These are phyloP conservation scores for Scatophagus argus DNA, from an alignment of 2,113 vertebrate genomes.

Conservation along the genomic window DNA sequence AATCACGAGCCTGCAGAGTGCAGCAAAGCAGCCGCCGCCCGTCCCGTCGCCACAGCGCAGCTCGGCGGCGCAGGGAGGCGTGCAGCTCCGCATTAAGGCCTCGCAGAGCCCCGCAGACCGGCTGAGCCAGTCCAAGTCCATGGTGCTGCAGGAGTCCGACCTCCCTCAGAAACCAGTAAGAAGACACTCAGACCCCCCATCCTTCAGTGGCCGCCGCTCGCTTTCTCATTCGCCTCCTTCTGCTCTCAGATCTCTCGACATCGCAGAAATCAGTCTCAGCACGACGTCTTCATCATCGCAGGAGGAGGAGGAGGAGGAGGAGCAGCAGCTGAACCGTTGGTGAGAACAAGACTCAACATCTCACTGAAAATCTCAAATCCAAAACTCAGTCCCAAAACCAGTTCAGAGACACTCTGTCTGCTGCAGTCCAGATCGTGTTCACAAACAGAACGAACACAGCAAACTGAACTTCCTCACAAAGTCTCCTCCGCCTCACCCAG, in stretches of 20 bases:
- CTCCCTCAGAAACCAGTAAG: conserved; percentile 73
- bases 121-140: conserved; percentile 83
- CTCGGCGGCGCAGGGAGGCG: conserved; percentile 16
- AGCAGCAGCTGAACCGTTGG: conserved; percentile 71
- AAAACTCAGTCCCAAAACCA: no score
- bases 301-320: conserved; percentile 68
- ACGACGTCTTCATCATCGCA: conserved; percentile 80
- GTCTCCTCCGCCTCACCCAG: no score
- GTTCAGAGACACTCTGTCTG: no score
- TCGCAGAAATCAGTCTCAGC: conserved; percentile 94
- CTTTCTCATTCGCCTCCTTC: background rate
- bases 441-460: no score
- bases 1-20: conserved; percentile 60
- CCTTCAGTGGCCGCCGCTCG: background rate
- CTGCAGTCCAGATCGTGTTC: no score
- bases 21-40: conserved; percentile 17
- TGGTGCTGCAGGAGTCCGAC: conserved; percentile 79
- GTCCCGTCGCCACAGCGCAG: conserved; percentile 26
- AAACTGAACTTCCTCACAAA: no score
- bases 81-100: conserved; percentile 76
- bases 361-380: no score
- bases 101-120: conserved; percentile 67
- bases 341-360: conserved; percentile 64
- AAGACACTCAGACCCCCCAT: background rate
- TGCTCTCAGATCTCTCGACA: conserved; percentile 87